Evolutionary conservation across 2,113 vertebrate genomes (phyloP).

Genomic region (Columba livia): DNA sequence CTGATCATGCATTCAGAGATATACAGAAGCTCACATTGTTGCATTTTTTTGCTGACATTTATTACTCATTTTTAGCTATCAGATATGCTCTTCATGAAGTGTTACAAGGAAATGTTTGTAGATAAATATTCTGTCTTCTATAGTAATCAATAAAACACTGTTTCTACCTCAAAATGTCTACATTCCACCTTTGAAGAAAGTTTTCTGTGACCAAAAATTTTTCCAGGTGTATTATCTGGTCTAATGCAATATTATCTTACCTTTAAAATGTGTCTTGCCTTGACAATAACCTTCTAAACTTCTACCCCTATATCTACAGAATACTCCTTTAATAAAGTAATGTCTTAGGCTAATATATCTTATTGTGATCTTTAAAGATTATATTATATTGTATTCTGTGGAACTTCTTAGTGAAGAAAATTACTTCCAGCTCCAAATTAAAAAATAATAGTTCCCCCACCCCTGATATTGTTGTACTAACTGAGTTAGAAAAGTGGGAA

Average conservation of each 20-base stretch:
- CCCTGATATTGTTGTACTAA: not conserved
- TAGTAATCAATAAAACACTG: not conserved
- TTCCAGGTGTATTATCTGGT: not conserved
- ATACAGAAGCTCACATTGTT: not conserved
- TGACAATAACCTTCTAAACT: not conserved
- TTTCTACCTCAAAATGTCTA: not conserved
- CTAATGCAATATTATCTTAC: not conserved
- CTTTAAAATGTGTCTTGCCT: not conserved
- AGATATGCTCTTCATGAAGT: not conserved
- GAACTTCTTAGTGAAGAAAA: not conserved
- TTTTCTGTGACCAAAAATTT: not conserved
- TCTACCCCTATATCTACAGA: not conserved
- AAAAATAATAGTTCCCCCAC: not conserved
- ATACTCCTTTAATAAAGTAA: not conserved
- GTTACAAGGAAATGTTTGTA: not conserved
- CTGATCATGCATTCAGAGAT: not conserved
- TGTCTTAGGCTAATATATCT: not conserved
- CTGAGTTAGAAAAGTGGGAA: not conserved
- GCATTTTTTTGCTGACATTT: not conserved
- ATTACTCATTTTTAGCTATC: not conserved
- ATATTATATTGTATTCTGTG: not conserved
- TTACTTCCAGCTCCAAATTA: not conserved
- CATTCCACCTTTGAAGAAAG: not conserved
- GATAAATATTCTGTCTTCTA: not conserved
- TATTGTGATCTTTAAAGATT: not conserved